Conservation (phyloP, 2,888 invertebrate species). For the Allolobophora icterica region DNA sequence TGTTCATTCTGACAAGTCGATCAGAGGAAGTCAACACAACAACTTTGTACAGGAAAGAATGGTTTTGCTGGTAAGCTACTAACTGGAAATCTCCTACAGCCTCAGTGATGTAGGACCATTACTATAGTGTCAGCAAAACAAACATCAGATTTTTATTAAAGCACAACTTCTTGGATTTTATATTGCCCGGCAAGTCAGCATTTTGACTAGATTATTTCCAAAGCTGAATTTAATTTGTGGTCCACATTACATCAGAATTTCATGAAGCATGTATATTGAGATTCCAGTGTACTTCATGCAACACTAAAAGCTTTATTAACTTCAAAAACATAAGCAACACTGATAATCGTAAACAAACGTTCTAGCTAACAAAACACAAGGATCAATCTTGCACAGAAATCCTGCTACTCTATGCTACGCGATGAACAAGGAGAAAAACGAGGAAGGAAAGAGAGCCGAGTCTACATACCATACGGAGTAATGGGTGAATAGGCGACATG, state of each 20-base stretch:
- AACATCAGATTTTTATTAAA: background rate
- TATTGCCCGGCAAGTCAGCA: background rate
- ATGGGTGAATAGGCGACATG: slow-evolving; percentile 50
- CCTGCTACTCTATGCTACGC: background rate
- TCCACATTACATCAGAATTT: background rate
- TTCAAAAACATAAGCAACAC: background rate
- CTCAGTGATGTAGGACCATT: background rate
- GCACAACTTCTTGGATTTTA: background rate
- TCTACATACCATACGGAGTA: slow-evolving; percentile 49
- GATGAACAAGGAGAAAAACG: background rate
- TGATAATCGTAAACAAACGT: background rate
- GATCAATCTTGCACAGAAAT: background rate
- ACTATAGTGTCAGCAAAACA: background rate
- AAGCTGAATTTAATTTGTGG: background rate
- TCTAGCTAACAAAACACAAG: background rate
- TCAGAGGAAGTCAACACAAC: background rate
- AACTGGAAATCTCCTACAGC: background rate
- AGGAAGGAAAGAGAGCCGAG: background rate
- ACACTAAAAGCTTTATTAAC: background rate
- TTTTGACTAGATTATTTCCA: background rate
- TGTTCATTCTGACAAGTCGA: background rate
- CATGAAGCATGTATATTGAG: background rate
- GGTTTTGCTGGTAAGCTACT: background rate
- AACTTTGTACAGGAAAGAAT: background rate
- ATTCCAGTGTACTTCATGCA: background rate